Conservation (phyloP, 2,113 vertebrate genomes). For the Bubo blakistoni region DNA sequence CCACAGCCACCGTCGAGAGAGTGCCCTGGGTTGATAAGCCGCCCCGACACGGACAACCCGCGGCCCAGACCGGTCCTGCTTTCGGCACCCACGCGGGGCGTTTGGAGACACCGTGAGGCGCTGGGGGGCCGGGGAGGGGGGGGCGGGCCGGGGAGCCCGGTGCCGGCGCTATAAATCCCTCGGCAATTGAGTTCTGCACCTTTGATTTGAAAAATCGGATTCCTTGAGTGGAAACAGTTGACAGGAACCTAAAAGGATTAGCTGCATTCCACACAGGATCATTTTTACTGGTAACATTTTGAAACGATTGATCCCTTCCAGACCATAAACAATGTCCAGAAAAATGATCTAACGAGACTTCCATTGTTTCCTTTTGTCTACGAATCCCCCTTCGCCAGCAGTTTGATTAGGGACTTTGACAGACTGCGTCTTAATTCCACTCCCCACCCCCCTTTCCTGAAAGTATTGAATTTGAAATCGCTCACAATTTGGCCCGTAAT, state of each 20-base stretch:
- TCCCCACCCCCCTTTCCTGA: neutral
- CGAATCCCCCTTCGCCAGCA: slow-evolving; percentile 32
- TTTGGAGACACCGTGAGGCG: neutral
- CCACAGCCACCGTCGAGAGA: too few species aligned
- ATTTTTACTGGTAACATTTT: slow-evolving; percentile 80
- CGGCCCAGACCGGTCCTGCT: neutral
- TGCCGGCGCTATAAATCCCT: slow-evolving; percentile 64
- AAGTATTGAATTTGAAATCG: neutral
- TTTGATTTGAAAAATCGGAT: slow-evolving; percentile 78
- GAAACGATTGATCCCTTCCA: slow-evolving; percentile 75
- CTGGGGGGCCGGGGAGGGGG: neutral
- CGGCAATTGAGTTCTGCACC: slow-evolving; percentile 70
- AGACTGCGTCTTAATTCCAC: neutral
- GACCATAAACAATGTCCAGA: slow-evolving; percentile 73
- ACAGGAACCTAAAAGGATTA: slow-evolving; percentile 81
- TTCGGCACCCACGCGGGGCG: neutral
- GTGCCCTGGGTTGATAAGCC: accelerated
- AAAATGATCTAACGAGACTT: slow-evolving; percentile 75
- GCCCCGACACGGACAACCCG: neutral
- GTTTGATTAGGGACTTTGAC: slow-evolving; percentile 35
- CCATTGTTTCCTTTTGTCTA: slow-evolving; percentile 68
- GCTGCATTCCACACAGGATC: slow-evolving; percentile 79
- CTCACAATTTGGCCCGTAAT: neutral
- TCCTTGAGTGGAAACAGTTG: slow-evolving; percentile 76
- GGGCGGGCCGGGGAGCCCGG: neutral